Evolutionary conservation across 2,797 vertebrate species (phyloP), one percentile per base, ranked within the genome.

Genomic region (Graptemys geographica): DNA sequence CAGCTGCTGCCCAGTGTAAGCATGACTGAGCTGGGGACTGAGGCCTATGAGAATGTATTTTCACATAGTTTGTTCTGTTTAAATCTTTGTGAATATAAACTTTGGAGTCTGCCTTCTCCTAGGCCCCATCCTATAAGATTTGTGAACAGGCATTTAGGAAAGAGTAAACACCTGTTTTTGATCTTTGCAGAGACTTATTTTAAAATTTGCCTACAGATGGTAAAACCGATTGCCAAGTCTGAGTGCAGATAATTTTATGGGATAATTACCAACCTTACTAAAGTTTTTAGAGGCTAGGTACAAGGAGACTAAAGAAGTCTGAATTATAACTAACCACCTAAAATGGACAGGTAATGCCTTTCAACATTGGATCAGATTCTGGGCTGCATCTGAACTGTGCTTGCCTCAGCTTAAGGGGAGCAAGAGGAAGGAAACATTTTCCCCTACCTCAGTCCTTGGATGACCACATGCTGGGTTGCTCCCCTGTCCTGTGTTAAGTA

Each of bases 391-490:
- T 13, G 33, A 84, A 79, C 55, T 74, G 25, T 25, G 1, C 1
- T 84, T 90, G 59, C 51, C 44, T 76, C 69, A 12, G 33, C 76
- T 8, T 81, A 21, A 78, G 13, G 53, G 15, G 12, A 56, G 8
- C 23, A 65, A 56, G 81, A 93, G 23, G 25, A 4, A 7, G 79
- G 44, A 90, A 31, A 0, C 23, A 88, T 85, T 85, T 65, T 2
- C 11, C 49, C 11, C 8, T 3, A n/a, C 19, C 3, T 27, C 69
- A 62, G 10, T n/a, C 76, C 59, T 89, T 13, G 41, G 13, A 47
- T 16, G 5, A 74, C n/a, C 19, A 37, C 0, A 2, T 31, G 1
- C 72, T 74, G 55, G 8, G 87, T 3, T 4, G 21, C 9, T 3
- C 57, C 12, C 25, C 23, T 21, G 5, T 76, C 25, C 23, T 37